A percentile compares a stretch with the other conserved stretches of the same genome.
These are phyloP conservation scores for Steinernema khuongi DNA, from an alignment of 1,140 invertebrate species.

Conservation along the genomic window DNA sequence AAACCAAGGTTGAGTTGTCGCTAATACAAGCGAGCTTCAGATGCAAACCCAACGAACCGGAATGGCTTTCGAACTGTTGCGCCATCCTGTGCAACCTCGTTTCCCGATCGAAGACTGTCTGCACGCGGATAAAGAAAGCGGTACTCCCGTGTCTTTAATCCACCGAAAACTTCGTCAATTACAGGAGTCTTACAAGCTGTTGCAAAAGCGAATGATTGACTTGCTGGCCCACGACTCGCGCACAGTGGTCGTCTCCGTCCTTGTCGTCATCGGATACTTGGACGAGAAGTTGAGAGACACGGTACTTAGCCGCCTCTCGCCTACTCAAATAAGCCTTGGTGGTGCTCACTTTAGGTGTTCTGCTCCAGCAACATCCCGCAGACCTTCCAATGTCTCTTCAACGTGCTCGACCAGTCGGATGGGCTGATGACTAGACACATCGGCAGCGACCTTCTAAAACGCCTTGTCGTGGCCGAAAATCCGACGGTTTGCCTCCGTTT, in stretches of 20 bases:
- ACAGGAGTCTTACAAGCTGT: slow-evolving; percentile 40
- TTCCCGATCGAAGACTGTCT: slow-evolving; percentile 34
- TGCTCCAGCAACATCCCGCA: slow-evolving; percentile 44
- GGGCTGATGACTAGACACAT: slow-evolving; percentile 49
- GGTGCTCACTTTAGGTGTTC: slow-evolving; percentile 47
- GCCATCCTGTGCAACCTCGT: slow-evolving; percentile 36
- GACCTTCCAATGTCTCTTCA: slow-evolving; percentile 49
- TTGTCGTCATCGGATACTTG: slow-evolving; percentile 48
- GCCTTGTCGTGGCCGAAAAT: slow-evolving; percentile 45
- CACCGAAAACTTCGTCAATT: slow-evolving; percentile 14
- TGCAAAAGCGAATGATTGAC: slow-evolving; percentile 30
- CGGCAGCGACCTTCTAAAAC: slow-evolving; percentile 40
- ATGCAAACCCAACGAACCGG: slow-evolving; percentile 21
- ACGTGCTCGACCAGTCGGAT: slow-evolving; percentile 39
- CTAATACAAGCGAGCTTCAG: slow-evolving; percentile 3
- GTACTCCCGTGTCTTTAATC: slow-evolving; percentile 28
- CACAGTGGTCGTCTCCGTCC: slow-evolving; percentile 41
- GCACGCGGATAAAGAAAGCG: slow-evolving; percentile 38
- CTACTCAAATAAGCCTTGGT: background rate
- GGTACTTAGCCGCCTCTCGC: slow-evolving; percentile 27
- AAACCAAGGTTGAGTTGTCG: background rate
- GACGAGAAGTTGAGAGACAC: slow-evolving; percentile 48
- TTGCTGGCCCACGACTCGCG: slow-evolving; percentile 43
- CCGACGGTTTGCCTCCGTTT: slow-evolving; percentile 15
- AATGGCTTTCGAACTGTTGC: slow-evolving; percentile 36